Evolutionary conservation across 1,140 invertebrate genomes (phyloP), one percentile per base, ranked within the genome.

Genomic region (Lordiphosa stackelbergi): DNA sequence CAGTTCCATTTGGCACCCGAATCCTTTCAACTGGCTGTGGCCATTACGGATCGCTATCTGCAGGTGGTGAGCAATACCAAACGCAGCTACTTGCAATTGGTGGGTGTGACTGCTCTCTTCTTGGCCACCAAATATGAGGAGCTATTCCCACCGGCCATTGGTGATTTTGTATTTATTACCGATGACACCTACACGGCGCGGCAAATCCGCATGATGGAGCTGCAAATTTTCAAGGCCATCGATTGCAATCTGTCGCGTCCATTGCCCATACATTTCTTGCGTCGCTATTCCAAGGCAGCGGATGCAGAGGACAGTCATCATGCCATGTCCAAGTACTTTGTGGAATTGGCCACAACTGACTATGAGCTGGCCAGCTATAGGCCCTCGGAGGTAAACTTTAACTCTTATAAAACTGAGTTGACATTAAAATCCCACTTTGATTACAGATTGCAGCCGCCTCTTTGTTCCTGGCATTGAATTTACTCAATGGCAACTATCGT

Each of bases 111-210:
- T 2, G 93, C 95, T 0, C 92, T 99, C 91, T 94, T 97, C 68
- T 93, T 99, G 56, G 96, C 97, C 8, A 93, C 93, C 69, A 99
- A 99, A 88, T 99, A 97, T 83, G 97, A 99, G 89, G 98, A 99
- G 89, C 95, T 98, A 83, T 96, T 94, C 74, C 91, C 94, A 4
- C 96, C 97, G 3, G 94, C 96, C 52, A 91, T 98, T 24, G 89
- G 88, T 2, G 97, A 99, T 88, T 98, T 97, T 90, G 93, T 96
- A 5, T 97, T 94, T 77, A 95, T 98, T 38, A 95, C 96, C 11
- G 97, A 97, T 88, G 93, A 96, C 87, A 93, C 96, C 0, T 98
- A 96, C 83, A 91, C 91, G 0, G 94, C 93, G 70, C 75, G 89
- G 6, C 93, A 98, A 71, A 93, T 99, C 34, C 88, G 94, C 11